phyloP scores from a whole-genome alignment of 2,888 invertebrate genomes.

The Bombyx huttoni region DNA sequence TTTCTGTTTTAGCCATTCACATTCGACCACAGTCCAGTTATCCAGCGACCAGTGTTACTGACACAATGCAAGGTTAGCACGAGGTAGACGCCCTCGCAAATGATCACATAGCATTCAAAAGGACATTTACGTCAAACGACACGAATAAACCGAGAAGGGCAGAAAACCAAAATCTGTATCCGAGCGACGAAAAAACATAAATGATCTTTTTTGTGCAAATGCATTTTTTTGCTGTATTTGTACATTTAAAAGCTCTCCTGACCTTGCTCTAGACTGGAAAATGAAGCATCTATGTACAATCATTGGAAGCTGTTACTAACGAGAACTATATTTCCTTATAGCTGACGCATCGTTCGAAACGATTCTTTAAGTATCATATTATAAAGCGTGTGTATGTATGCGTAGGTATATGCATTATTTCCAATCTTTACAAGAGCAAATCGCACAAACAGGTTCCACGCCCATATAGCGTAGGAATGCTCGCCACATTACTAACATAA shows the following conservation, averaged over 20 bases:
- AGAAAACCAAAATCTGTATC: constrained; percentile 29
- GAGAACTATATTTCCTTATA: constrained; percentile 18
- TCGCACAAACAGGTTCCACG: constrained; percentile 17
- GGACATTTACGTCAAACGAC: constrained; percentile 40
- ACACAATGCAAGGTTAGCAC: constrained; percentile 61
- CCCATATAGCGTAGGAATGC: constrained; percentile 17
- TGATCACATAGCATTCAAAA: constrained; percentile 37
- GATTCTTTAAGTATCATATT: not conserved
- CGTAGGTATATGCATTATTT: too few species aligned
- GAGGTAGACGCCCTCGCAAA: constrained; percentile 54
- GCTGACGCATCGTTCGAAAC: not conserved
- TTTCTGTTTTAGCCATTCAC: constrained; percentile 25
- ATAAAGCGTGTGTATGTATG: not conserved
- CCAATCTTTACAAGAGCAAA: constrained; percentile 17
- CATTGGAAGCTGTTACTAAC: not conserved
- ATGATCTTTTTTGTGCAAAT: constrained; percentile 14
- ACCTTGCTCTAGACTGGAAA: constrained; percentile 20
- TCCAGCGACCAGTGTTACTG: constrained; percentile 54
- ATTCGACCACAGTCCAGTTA: constrained; percentile 58
- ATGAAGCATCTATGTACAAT: not conserved
- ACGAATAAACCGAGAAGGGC: constrained; percentile 30
- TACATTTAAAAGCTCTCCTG: constrained; percentile 15
- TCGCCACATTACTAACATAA: constrained; percentile 18
- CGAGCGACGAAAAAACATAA: constrained; percentile 16
- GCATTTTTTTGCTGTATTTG: constrained; percentile 31